Conservation (phyloP, 1,140 invertebrate genomes). For the Portunus trituberculatus region DNA sequence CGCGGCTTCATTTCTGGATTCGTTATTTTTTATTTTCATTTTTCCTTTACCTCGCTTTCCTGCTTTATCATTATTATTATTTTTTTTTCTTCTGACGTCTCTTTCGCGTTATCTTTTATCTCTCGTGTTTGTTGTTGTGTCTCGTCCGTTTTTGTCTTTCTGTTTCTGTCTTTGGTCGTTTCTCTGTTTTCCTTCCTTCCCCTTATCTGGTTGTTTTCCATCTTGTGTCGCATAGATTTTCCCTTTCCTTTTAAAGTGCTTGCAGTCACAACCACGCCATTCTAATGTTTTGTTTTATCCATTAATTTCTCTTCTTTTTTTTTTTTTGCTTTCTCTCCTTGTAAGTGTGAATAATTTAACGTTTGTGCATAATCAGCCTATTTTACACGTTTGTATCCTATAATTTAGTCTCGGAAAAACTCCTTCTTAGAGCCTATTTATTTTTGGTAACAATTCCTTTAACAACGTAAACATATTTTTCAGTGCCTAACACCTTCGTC, state of each 20-base stretch:
- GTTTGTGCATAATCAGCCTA: neutral
- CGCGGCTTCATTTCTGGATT: neutral
- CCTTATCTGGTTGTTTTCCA: neutral
- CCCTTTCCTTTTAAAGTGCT: neutral
- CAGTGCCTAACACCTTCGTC: neutral
- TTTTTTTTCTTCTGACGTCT: neutral
- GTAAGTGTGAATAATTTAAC: neutral
- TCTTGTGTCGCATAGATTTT: neutral
- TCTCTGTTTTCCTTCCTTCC: neutral
- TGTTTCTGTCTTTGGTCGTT: neutral
- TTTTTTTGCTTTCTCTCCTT: neutral
- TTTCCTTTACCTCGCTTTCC: neutral
- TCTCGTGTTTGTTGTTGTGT: neutral
- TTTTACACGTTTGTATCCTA: neutral
- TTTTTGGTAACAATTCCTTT: neutral
- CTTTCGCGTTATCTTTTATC: neutral
- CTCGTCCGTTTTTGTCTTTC: neutral
- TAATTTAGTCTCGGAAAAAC: neutral
- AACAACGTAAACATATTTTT: neutral
- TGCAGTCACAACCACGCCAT: too few relatives aligned
- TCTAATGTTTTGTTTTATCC: neutral
- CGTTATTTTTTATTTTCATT: neutral
- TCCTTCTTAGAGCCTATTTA: neutral
- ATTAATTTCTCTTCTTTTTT: neutral
- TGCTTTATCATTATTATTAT: neutral